Evolutionary conservation across 2,888 invertebrate species (phyloP), one percentile per base, ranked within the genome.

Genomic region (Drosophila histrio): DNA sequence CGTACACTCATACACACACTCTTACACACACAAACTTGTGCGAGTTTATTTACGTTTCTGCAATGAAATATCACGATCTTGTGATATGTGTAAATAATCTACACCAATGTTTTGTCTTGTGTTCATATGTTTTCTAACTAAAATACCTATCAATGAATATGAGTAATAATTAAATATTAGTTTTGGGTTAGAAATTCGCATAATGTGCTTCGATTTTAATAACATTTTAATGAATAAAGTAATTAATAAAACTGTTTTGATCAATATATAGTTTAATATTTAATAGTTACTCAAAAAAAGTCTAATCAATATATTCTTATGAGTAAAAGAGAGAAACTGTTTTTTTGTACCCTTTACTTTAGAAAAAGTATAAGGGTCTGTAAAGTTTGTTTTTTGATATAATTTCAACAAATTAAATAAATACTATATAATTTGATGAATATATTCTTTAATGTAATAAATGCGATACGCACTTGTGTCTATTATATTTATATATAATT

Each of bases 31-130:
- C 13, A 15, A 9, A 17, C 15, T n/a, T 32, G 34, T 49, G 30
- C 28, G 22, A 41, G 30, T 58, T 24, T 11, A n/a, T 59, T 9
- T 24, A 24, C 50, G 58, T 41, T 34, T 44, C 26, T 28, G 28
- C 44, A 1, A 28, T 44, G n/a, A 44, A 44, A 17, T 28, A 19
- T 28, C 17, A 44, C n/a, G 44, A 28, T 28, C 8, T 11, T 38
- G 50, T 38, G 38, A n/a, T 28, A 13, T 38, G 19, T 52, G 50
- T 50, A 38, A 8, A 21, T 52, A 52, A 26, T 15, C 36, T 3
- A 36, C 26, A 38, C 50, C 38, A 17, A 26, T 28, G 19, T 47
- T 34, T 1, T 21, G 13, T 32, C 32, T 34, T 34, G 32, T 15
- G 1, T 49, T 49, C 22, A 24, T 24, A 5, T 26, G 24, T 22